Evolutionary conservation across 2,113 vertebrate species (phyloP), one percentile per base, ranked within the genome.

Genomic region (Gopherus flavomarginatus): DNA sequence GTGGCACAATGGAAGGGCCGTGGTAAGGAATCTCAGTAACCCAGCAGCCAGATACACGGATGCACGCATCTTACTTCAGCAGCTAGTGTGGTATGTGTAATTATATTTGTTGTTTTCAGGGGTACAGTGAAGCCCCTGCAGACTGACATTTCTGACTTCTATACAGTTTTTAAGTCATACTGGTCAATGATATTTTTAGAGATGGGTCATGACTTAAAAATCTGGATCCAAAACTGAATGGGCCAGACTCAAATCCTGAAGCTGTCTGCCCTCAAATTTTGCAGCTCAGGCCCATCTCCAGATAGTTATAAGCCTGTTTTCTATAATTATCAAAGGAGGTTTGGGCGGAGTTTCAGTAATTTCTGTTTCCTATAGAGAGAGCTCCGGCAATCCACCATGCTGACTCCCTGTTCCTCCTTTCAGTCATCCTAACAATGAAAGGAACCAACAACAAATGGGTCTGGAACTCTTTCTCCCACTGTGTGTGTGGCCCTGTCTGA

Each of bases 341-440:
- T 81, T 56, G 62, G 31, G 31, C 86, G n/a, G 65, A 62, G 24
- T 95, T 92, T 90, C 78, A 19, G 42, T 16, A 49, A 69, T 69
- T 35, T 86, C n/a, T 79, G 3, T 56, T 93, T 92, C 89, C 78
- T 90, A 35, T 35, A 42, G 44, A 62, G n/a, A 24, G 31, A 0
- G 16, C 62, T 85, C 86, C 31, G 7, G 21, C 42, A 38, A 35
- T 72, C 3, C 2, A 9, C 85, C 21, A 16, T 27, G 3, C 85
- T 65, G 79, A 72, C 6, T 78, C 29, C 47, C 52, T 83, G 13
- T 57, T 29, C 8, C 7, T 95, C 50, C 50, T 93, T 93, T 92
- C 53, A 69, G 24, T 81, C 53, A 47, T 78, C 80, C 81, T 88
- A 50, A 81, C 93, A 93, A 85, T 54, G 87, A 89, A 96, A 95